Conservation (phyloP, 2,888 invertebrate genomes). For the Allacma fusca region DNA sequence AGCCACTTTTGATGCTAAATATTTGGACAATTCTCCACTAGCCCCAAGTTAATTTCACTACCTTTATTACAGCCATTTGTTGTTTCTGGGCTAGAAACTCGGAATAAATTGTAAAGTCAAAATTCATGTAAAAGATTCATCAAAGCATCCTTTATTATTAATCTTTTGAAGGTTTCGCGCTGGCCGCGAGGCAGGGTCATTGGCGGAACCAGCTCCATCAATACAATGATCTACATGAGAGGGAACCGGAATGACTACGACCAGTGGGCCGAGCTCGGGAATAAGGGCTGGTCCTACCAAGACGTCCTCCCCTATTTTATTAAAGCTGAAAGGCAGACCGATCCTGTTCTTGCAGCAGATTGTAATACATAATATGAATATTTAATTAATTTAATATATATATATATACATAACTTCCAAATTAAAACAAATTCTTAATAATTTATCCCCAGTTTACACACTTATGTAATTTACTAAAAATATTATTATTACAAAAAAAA, state of each 20-base stretch:
- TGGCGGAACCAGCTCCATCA: slow-evolving; percentile 75
- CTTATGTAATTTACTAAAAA: too few relatives aligned
- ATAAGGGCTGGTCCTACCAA: slow-evolving; percentile 55
- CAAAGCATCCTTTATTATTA: not conserved
- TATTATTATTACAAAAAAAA: too few relatives aligned
- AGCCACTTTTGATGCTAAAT: too few relatives aligned
- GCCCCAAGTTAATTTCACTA: too few relatives aligned
- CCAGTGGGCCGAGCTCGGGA: slow-evolving; percentile 77
- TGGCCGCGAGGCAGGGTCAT: slow-evolving; percentile 74
- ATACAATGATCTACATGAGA: slow-evolving; percentile 86
- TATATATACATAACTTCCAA: not conserved
- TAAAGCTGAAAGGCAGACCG: slow-evolving; percentile 53
- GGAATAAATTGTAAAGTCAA: too few relatives aligned
- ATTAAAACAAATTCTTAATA: not conserved
- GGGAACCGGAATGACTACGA: slow-evolving; percentile 88
- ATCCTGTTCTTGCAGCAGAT: slow-evolving; percentile 52
- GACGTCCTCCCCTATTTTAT: slow-evolving; percentile 55
- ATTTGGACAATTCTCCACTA: too few relatives aligned
- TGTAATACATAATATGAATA: slow-evolving; percentile 41
- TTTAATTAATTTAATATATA: not conserved
- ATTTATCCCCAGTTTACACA: too few relatives aligned
- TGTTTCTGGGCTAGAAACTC: too few relatives aligned
- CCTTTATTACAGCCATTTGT: too few relatives aligned
- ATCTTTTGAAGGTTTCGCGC: slow-evolving; percentile 32
- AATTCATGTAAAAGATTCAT: too few relatives aligned